Evolutionary conservation across 2,113 vertebrate genomes (phyloP).

Genomic region (Charadrius vociferus): DNA sequence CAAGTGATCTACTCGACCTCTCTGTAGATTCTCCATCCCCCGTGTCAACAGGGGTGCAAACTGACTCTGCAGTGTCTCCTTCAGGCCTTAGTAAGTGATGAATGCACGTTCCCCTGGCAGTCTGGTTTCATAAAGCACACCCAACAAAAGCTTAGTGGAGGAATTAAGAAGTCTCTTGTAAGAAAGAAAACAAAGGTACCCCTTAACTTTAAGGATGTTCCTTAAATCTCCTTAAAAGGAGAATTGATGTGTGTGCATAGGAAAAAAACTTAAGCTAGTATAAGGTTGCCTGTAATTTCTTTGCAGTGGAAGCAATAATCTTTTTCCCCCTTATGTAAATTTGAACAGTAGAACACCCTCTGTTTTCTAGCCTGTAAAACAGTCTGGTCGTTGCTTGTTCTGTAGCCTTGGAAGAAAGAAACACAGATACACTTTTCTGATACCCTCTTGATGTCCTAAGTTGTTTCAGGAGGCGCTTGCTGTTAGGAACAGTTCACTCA

Average conservation of each 20-base stretch:
- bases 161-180: neutral
- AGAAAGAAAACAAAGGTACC: neutral
- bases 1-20: constrained; percentile 74
- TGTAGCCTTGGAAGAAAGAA: neutral
- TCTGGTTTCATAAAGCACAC: neutral
- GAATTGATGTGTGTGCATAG: neutral
- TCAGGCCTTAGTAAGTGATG: constrained; percentile 68
- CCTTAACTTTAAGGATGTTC: neutral
- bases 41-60: neutral
- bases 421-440: fast-evolving
- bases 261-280: neutral
- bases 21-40: constrained; percentile 14
- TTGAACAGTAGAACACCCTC: neutral
- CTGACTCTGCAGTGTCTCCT: constrained; percentile 32
- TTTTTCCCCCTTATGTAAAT: neutral
- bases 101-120: neutral
- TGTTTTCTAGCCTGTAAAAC: neutral
- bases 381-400: neutral
- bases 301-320: neutral
- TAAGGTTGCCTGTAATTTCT: neutral
- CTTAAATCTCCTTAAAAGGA: neutral
- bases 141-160: neutral
- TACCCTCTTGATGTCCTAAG: neutral
- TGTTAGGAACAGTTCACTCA: neutral
- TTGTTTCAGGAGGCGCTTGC: neutral